Base-by-base conservation (phyloP, 2,113 vertebrate species). In the Rousettus leschenaultii region DNA sequence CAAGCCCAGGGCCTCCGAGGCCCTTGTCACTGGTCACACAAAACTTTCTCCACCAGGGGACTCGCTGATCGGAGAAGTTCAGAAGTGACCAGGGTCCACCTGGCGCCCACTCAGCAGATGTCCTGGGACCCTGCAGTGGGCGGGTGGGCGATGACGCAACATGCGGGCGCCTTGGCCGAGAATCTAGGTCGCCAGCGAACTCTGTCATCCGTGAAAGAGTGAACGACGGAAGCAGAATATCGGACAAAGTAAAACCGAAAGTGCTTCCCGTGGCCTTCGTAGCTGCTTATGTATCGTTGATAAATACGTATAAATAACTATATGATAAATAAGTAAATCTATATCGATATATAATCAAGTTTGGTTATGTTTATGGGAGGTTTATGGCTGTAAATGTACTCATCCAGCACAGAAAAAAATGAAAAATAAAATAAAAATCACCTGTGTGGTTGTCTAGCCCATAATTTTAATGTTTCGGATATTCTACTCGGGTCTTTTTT, bases 111-210 rank as follows among this genome's bases (percentile, higher is more conserved):
- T 33, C 55, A 33, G n/a, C 57, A 45, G 30, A 10, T 8, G 38
- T 24, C 3, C 2, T 35, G 6, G 2, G 4, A 2, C 35, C 24
- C 28, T 22, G 22, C 2, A 12, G 35, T 45, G 2, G 2, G 1
- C 6, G 5, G 6, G 2, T 1, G 13, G 43, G 11, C 38, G 3
- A 0, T 22, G 6, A 33, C 21, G 2, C 5, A 0, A 1, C 43
- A 45, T 45, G 43, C 11, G 51, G 73, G 30, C 45, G 6, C 15
- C 2, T 8, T 9, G 22, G 24, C 75, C 51, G n/a, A 5, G 63
- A 26, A 26, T 6, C 35, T 48, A n/a, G 26, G 55, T 19, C 55
- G 15, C 21, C 0, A 21, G 66, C 15, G 40, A 79, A 28, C 19
- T 7, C 19, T 6, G 4, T 35, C 4, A 1, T 13, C 40, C 51